phyloP scores from a whole-genome alignment of 1,140 invertebrate genomes.

The Euglossa dilemma region DNA sequence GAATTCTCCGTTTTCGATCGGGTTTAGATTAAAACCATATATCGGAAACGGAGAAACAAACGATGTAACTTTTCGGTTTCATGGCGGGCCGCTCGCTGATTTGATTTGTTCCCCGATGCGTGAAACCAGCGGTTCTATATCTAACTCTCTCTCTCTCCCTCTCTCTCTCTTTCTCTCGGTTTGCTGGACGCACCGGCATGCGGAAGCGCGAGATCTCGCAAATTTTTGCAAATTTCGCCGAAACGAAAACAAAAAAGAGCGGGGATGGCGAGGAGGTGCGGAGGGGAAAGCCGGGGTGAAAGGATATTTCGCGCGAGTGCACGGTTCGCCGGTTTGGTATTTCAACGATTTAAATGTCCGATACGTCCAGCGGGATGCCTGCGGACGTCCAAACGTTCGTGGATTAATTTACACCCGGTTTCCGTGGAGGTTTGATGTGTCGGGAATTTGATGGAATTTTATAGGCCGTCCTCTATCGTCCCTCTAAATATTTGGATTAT shows the following conservation, averaged over 20 bases:
- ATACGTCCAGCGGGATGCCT: constrained; percentile 23
- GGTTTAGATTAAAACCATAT: constrained; percentile 5
- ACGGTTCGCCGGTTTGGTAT: constrained; percentile 41
- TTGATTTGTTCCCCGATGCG: constrained; percentile 2
- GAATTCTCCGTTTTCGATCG: constrained; percentile 10
- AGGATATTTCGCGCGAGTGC: constrained; percentile 9
- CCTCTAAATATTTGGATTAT: constrained; percentile 50
- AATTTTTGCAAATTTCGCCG: constrained; percentile 5
- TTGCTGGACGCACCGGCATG: background rate
- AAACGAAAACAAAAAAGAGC: background rate
- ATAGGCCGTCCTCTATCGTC: constrained; percentile 30
- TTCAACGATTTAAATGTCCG: constrained; percentile 54
- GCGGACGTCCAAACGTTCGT: constrained; percentile 34
- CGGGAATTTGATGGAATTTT: constrained; percentile 69
- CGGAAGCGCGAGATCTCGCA: background rate
- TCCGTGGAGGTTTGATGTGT: constrained; percentile 60
- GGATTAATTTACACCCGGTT: constrained; percentile 68
- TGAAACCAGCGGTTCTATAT: background rate
- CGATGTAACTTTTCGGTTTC: constrained; percentile 33
- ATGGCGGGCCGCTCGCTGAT: background rate
- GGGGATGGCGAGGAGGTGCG: background rate
- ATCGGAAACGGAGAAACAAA: constrained; percentile 15
- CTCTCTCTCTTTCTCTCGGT: background rate
- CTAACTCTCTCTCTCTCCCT: too few relatives aligned
- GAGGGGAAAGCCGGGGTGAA: too few relatives aligned